phyloP scores from a whole-genome alignment of 2,888 invertebrate genomes.

The Drosophila subquinaria region DNA sequence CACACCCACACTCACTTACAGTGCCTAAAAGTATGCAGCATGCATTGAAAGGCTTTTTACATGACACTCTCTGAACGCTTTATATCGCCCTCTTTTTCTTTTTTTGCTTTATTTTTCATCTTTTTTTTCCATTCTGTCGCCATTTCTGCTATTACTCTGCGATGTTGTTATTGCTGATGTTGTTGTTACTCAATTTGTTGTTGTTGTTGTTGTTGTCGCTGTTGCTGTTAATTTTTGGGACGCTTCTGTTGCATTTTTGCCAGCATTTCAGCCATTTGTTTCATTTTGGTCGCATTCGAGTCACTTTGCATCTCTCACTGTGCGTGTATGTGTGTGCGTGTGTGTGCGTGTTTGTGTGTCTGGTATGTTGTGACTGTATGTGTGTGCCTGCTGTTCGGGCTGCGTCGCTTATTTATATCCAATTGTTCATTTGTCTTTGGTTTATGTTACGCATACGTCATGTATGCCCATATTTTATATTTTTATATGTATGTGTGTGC shows the following conservation, averaged over 20 bases:
- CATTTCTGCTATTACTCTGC: constrained; percentile 25
- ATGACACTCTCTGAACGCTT: constrained; percentile 56
- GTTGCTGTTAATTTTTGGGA: constrained; percentile 74
- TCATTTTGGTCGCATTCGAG: constrained; percentile 61
- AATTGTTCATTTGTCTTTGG: constrained; percentile 81
- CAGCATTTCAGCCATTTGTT: constrained; percentile 57
- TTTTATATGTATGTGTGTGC: constrained; percentile 47
- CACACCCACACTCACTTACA: constrained; percentile 32
- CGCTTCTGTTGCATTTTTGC: constrained; percentile 73
- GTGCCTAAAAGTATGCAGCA: constrained; percentile 78
- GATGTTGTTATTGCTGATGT: constrained; percentile 30
- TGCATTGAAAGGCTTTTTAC: constrained; percentile 80
- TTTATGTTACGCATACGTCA: constrained; percentile 82
- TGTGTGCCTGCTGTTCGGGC: constrained; percentile 34
- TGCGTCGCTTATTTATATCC: constrained; percentile 78
- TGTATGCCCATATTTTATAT: constrained; percentile 79
- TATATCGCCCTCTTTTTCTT: not conserved
- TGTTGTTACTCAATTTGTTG: constrained; percentile 32
- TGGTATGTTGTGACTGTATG: constrained; percentile 11
- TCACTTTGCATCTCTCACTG: constrained; percentile 34
- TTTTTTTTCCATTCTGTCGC: constrained; percentile 35
- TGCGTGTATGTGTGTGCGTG: constrained; percentile 13
- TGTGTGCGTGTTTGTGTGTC: constrained; percentile 6
- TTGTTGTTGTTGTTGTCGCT: constrained; percentile 26
- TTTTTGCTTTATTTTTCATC: constrained; percentile 1